phyloP scores from a whole-genome alignment of 2,797 vertebrate species.

The Xiphorhynchus erythropygius region DNA sequence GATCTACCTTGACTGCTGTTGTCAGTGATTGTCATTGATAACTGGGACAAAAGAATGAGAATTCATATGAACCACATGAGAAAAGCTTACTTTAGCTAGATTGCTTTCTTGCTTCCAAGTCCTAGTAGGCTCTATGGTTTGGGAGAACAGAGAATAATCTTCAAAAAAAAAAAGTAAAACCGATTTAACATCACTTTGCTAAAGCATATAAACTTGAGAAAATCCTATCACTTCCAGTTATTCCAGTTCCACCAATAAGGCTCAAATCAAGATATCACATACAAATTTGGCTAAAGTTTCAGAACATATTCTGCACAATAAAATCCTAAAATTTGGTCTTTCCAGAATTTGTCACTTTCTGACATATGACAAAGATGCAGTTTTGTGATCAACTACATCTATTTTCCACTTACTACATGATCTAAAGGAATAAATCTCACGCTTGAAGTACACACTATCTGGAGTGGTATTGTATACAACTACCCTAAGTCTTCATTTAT shows the following conservation, averaged over 20 bases:
- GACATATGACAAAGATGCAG: neutral
- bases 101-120: neutral
- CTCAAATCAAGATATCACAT: neutral
- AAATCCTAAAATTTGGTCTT: neutral
- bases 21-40: neutral
- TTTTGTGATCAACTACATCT: neutral
- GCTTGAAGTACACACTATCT: neutral
- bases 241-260: neutral
- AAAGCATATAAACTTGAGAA: neutral
- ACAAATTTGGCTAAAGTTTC: neutral
- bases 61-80: neutral
- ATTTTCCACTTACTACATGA: neutral
- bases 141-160: rapidly evolving
- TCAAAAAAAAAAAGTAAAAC: neutral
- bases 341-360: neutral
- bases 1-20: neutral
- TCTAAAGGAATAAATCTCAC: neutral
- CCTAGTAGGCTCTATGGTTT: neutral
- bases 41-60: neutral
- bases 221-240: rapidly evolving
- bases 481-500: neutral
- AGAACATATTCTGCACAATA: neutral
- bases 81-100: neutral
- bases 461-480: neutral
- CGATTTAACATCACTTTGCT: rapidly evolving